Evolutionary conservation across 2,888 invertebrate species (phyloP).

Genomic region (Drosophila antonietae): DNA sequence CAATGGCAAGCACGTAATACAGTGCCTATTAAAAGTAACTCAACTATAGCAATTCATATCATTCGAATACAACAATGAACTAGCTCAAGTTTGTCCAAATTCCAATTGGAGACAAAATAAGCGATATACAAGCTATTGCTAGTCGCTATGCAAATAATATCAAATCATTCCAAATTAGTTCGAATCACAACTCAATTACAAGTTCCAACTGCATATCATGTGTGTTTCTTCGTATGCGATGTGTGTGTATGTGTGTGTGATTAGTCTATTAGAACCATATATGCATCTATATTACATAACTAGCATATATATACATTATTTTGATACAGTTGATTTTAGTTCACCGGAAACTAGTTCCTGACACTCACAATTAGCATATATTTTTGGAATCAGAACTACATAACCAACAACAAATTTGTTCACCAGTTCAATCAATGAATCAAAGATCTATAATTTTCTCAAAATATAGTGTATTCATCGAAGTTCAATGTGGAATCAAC

Average conservation of each 20-base stretch:
- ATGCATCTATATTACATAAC: too few species aligned
- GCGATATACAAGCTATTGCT: conserved; percentile 13
- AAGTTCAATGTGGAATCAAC: too few species aligned
- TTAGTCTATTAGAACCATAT: not conserved
- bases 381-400: not conserved
- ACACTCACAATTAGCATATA: not conserved
- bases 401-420: not conserved
- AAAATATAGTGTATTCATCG: too few species aligned
- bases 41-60: conserved; percentile 1
- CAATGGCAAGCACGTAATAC: conserved; percentile 9
- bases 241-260: conserved; percentile 1
- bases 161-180: conserved; percentile 2
- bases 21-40: conserved; percentile 6
- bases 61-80: conserved; percentile 3
- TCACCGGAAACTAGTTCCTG: not conserved
- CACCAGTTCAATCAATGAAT: not conserved
- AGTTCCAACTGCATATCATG: not conserved
- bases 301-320: not conserved
- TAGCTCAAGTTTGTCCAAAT: conserved; percentile 7
- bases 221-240: not conserved
- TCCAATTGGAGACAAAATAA: not conserved
- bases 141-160: conserved; percentile 12
- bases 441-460: not conserved
- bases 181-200: conserved; percentile 1
- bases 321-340: not conserved